Base-by-base conservation (phyloP, 1,140 invertebrate genomes). In the Globodera ellingtonae region DNA sequence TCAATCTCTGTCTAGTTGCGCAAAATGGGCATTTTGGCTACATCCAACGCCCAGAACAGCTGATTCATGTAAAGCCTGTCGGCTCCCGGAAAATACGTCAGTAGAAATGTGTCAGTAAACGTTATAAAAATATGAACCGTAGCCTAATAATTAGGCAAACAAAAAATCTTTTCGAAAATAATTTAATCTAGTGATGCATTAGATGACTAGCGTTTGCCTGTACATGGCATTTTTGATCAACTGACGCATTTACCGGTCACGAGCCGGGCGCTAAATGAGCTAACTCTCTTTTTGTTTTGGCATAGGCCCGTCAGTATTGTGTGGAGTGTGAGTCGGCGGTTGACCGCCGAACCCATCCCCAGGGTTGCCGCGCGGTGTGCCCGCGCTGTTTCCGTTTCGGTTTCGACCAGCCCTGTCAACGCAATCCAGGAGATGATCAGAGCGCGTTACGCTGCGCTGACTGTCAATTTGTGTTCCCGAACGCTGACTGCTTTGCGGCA, bases 401-500 rank as follows among this genome's bases (percentile, higher is more conserved):
- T 18, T 59, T 8, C 0, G 56, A 15, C 8, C 56, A 15, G 4
- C 56, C 56, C 56, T 59, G 56, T 15, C 9, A 8, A 4, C 56
- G 56, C 9, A 15, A 13, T 8, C 56, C 56, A 4, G 56, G 10
- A 10, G 48, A 50, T 0, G 6, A 6, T 8, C 56, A 4, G 15
- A 4, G 56, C 9, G 4, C 56, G 9, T 4, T 59, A 8, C 10
- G 4, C 9, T 59, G 56, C 56, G 13, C 8, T 18, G 56, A 59
- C 56, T 59, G 56, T 15, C 56, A 13, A 15, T 59, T 59, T 18
- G 56, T 59, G 56, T 59, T 59, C 13, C 8, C 8, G 0, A 70
- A 70, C 67, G 46, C 9, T 15, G 67, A 70, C 67, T 70, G 67
- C 21, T 70, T 35, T 10, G 67, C n/a, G 21, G 67, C 67, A 21